A percentile compares a stretch with the other conserved stretches of the same genome.
Evolutionary conservation across 2,113 vertebrate species (phyloP).

Genomic region (Capricornis sumatraensis): DNA sequence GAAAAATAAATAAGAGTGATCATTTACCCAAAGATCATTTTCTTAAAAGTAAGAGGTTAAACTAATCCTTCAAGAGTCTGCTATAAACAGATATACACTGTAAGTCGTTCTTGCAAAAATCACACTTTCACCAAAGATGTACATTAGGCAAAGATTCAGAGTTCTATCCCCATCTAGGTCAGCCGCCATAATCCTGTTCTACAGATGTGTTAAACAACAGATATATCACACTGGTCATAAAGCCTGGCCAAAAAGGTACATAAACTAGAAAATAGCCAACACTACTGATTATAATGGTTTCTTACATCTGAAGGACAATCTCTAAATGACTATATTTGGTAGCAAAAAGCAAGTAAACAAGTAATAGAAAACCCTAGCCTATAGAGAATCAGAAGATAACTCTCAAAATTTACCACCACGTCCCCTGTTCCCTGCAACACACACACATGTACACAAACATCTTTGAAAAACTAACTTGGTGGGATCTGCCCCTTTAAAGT

Average conservation of each 20-base stretch:
- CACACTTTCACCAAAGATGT: background rate
- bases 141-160: background rate
- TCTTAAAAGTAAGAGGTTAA: constrained; percentile 22
- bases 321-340: background rate
- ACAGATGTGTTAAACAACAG: background rate
- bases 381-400: constrained; percentile 39
- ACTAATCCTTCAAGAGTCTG: background rate
- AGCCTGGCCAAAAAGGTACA: background rate
- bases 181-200: background rate
- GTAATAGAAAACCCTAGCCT: background rate
- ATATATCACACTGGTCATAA: background rate
- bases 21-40: background rate
- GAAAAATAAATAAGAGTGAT: background rate
- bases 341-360: constrained; percentile 9
- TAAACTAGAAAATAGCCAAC: background rate
- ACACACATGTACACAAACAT: background rate
- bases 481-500: constrained; percentile 99
- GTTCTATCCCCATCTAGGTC: background rate
- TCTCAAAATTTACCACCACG: constrained; percentile 55
- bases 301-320: background rate
- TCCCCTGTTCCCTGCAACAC: too few species aligned
- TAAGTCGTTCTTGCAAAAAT: background rate
- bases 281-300: background rate
- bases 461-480: constrained; percentile 87
- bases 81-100: background rate